Conservation (phyloP, 2,797 vertebrate genomes). For the Podarcis siculus region DNA sequence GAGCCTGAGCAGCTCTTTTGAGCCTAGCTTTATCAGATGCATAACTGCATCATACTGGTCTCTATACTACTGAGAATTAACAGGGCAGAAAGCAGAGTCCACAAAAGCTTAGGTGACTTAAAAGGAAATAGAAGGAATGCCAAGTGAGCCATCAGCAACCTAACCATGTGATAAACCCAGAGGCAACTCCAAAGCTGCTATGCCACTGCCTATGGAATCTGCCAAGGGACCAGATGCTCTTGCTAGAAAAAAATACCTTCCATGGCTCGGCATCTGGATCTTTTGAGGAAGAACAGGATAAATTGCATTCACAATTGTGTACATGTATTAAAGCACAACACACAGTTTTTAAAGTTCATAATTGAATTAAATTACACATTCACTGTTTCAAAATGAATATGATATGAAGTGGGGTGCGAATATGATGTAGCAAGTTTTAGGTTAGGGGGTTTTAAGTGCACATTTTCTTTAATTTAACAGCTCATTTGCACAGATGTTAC, state of each 20-base stretch:
- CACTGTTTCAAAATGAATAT: neutral
- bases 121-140: slow-evolving; percentile 55
- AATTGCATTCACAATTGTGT: slow-evolving; percentile 31
- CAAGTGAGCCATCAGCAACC: slow-evolving; percentile 65
- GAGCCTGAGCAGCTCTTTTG: neutral
- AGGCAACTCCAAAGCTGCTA: slow-evolving; percentile 55
- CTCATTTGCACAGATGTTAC: slow-evolving; percentile 33
- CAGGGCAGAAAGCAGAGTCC: neutral
- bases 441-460: neutral
- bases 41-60: neutral
- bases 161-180: slow-evolving; percentile 69
- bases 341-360: slow-evolving; percentile 29
- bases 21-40: neutral
- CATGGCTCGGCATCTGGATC: slow-evolving; percentile 60
- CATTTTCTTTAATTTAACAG: slow-evolving; percentile 38
- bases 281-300: slow-evolving; percentile 48
- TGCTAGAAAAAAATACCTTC: slow-evolving; percentile 74
- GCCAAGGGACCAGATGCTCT: slow-evolving; percentile 78
- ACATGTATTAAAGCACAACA: neutral
- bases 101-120: slow-evolving; percentile 37
- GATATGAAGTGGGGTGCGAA: neutral
- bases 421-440: neutral
- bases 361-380: slow-evolving; percentile 39
- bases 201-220: slow-evolving; percentile 56
- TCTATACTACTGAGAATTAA: slow-evolving; percentile 10